Evolutionary conservation across 1,140 invertebrate genomes (phyloP).

Genomic region (Planococcus citri): DNA sequence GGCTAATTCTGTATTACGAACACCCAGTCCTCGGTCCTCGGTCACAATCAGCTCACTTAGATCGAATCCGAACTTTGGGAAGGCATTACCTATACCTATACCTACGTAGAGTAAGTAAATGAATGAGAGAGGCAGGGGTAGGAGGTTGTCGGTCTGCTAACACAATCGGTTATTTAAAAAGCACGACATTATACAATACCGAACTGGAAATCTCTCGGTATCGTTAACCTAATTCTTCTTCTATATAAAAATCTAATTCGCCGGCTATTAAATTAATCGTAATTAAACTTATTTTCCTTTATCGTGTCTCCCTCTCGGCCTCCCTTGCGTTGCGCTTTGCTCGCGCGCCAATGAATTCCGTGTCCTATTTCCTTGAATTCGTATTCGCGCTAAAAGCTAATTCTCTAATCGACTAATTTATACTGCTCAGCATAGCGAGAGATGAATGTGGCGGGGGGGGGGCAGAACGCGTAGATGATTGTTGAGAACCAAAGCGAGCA

Average conservation of each 20-base stretch:
- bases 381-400: neutral
- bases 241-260: neutral
- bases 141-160: no score
- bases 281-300: neutral
- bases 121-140: no score
- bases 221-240: neutral
- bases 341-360: neutral
- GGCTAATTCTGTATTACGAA: no score
- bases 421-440: neutral
- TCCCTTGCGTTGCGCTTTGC: neutral
- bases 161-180: no score
- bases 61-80: no score
- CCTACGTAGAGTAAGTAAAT: no score
- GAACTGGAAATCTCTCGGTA: neutral
- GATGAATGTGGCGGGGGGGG: no score
- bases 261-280: neutral
- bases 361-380: neutral
- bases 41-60: no score
- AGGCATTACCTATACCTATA: no score
- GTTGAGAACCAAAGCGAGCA: no score
- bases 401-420: neutral
- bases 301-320: neutral
- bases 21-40: no score
- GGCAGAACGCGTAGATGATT: no score
- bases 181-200: neutral